These are phyloP conservation scores for Esperia sulphurella DNA, from an alignment of 2,888 invertebrate species.

Conservation along the genomic window DNA sequence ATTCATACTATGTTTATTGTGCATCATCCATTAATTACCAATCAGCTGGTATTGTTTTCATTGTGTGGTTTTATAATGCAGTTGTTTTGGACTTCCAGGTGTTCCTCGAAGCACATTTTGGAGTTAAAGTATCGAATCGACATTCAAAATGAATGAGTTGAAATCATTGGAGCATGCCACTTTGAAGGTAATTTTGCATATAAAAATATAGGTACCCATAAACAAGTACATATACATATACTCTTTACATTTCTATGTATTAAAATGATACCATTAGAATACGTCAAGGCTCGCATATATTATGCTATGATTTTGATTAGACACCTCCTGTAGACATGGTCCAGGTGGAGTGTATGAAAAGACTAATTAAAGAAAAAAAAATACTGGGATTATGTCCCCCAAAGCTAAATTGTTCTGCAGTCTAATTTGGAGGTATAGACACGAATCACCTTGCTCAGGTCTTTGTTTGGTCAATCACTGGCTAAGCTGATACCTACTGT, in stretches of 20 bases:
- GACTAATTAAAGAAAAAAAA: no score
- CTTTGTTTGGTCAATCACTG: no score
- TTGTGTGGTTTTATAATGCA: constrained; percentile 27
- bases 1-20: constrained; percentile 10
- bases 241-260: not conserved
- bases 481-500: no score
- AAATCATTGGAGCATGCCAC: constrained; percentile 97
- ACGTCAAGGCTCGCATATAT: not conserved
- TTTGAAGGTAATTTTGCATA: constrained; percentile 83
- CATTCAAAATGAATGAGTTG: constrained; percentile 89
- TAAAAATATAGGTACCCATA: not conserved
- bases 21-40: constrained; percentile 15
- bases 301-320: no score
- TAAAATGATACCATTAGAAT: no score
- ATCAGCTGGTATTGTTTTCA: constrained; percentile 78
- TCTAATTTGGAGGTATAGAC: no score
- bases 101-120: constrained; percentile 8
- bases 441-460: no score
- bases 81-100: constrained; percentile 16
- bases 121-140: constrained; percentile 13
- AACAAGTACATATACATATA: not conserved
- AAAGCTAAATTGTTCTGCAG: no score
- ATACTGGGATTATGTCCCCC: no score
- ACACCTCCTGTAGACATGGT: no score
- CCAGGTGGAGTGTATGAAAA: no score